Conservation (phyloP, 1,140 invertebrate genomes). For the Ips typographus region DNA sequence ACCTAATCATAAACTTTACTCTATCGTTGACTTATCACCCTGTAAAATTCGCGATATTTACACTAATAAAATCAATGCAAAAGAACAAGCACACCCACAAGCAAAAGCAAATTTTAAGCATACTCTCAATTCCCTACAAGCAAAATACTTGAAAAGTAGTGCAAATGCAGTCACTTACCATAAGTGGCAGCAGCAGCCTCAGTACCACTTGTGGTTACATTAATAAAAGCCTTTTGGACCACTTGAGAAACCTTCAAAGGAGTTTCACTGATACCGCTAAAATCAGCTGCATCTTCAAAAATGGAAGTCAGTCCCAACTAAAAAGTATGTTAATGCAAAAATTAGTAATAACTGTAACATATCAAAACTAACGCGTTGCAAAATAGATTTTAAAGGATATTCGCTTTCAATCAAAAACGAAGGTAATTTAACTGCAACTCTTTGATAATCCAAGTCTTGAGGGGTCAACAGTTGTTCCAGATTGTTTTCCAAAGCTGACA, state of each 20-base stretch:
- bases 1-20: too few species aligned
- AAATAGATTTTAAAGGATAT: slow-evolving; percentile 48
- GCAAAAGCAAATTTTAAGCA: too few species aligned
- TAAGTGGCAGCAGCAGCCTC: slow-evolving; percentile 66
- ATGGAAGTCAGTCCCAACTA: slow-evolving; percentile 57
- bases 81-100: too few species aligned
- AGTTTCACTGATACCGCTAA: slow-evolving; percentile 54
- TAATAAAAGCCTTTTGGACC: slow-evolving; percentile 66
- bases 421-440: slow-evolving; percentile 48
- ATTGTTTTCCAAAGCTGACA: slow-evolving; percentile 42
- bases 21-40: too few species aligned
- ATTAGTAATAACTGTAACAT: neutral
- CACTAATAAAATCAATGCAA: too few species aligned
- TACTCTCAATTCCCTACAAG: too few species aligned
- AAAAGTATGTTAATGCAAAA: slow-evolving; percentile 28
- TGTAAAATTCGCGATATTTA: too few species aligned
- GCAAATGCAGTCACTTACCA: slow-evolving; percentile 47
- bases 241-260: slow-evolving; percentile 37
- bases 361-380: slow-evolving; percentile 46
- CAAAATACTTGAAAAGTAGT: too few species aligned
- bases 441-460: slow-evolving; percentile 36
- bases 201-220: slow-evolving; percentile 68
- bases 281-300: slow-evolving; percentile 56
- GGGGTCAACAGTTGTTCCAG: slow-evolving; percentile 39
- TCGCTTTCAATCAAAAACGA: slow-evolving; percentile 54